Conservation (phyloP, 2,113 vertebrate genomes). For the Tamias sibiricus region DNA sequence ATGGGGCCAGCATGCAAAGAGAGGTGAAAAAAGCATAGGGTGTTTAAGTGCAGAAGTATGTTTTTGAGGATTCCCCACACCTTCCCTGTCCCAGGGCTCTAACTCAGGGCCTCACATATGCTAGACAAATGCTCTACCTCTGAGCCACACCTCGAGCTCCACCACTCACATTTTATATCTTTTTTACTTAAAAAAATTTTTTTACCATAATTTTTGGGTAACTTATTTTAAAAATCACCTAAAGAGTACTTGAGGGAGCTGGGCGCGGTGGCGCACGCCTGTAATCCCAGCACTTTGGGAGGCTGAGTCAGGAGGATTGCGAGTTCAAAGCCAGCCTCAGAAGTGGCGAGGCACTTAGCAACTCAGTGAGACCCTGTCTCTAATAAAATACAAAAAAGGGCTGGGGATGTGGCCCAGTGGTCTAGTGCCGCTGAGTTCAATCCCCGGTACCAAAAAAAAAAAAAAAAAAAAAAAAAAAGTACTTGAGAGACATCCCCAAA, state of each 20-base stretch:
- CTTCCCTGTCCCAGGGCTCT: background rate
- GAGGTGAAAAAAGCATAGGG: background rate
- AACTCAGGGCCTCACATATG: background rate
- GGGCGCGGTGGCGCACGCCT: no score
- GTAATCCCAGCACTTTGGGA: no score
- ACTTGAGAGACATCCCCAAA: background rate
- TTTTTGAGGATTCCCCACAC: background rate
- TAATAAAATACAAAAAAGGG: no score
- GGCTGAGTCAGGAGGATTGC: no score
- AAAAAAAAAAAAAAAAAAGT: no score
- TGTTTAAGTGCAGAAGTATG: background rate
- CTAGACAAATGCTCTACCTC: background rate
- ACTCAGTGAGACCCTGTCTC: no score
- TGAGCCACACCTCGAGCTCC: background rate
- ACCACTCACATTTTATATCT: slow-evolving; percentile 36
- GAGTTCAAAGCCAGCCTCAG: no score
- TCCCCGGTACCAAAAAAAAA: no score
- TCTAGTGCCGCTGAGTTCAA: no score
- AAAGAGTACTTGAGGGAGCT: background rate
- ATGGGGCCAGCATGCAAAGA: background rate
- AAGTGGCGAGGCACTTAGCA: no score
- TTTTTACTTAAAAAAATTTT: background rate
- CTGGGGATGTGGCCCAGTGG: no score
- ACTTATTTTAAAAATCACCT: slow-evolving; percentile 26
- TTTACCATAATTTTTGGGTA: background rate